Evolutionary conservation across 2,888 invertebrate species (phyloP).

Genomic region (Aspidapion aeneum): DNA sequence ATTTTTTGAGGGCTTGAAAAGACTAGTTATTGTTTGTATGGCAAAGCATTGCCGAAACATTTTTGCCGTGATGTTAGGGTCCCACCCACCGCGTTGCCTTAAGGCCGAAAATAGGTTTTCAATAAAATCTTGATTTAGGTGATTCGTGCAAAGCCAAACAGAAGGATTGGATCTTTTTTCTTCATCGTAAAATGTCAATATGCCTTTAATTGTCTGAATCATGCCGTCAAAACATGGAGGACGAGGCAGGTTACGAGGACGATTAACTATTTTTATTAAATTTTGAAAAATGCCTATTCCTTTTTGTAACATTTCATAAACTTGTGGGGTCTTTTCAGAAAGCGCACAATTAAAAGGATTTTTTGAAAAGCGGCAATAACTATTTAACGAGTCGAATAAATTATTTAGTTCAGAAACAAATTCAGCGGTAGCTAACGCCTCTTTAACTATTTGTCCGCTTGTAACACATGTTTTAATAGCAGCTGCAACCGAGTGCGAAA

Average conservation of each 20-base stretch:
- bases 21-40: background rate
- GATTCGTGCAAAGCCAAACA: background rate
- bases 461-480: background rate
- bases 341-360: background rate
- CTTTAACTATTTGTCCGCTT: background rate
- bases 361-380: no score
- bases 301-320: background rate
- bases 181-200: background rate
- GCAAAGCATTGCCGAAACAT: background rate
- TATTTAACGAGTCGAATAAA: conserved; percentile 5
- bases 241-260: background rate
- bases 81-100: background rate
- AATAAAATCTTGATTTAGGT: no score
- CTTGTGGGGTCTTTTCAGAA: background rate
- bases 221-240: background rate
- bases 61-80: background rate
- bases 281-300: background rate
- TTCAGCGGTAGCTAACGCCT: background rate
- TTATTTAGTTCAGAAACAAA: background rate
- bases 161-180: background rate
- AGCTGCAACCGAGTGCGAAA: conserved; percentile 4
- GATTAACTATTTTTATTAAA: background rate
- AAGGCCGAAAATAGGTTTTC: no score
- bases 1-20: background rate
- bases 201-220: background rate